Conservation (phyloP, 2,797 vertebrate species). For the Acanthis flammea region DNA sequence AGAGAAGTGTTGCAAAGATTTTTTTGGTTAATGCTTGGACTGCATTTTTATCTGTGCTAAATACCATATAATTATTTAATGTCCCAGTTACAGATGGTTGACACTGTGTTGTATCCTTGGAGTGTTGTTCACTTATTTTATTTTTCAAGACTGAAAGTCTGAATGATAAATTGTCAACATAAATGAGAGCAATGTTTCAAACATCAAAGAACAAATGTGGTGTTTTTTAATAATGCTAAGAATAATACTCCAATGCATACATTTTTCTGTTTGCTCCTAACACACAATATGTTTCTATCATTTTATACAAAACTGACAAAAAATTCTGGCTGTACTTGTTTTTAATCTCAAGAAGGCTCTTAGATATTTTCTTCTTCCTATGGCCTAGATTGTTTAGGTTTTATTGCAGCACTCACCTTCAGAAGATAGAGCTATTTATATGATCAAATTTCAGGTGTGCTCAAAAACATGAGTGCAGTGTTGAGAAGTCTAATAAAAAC, state of each 20-base stretch:
- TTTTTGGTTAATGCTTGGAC: background rate
- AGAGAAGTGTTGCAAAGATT: background rate
- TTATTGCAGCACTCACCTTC: background rate
- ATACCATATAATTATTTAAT: background rate
- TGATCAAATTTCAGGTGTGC: background rate
- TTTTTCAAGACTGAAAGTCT: background rate
- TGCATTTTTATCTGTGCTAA: background rate
- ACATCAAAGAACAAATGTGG: background rate
- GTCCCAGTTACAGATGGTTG: background rate
- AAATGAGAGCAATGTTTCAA: background rate
- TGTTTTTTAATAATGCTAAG: background rate
- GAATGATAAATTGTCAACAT: background rate
- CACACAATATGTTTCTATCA: background rate
- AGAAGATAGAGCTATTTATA: conserved; percentile 1
- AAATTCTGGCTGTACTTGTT: background rate
- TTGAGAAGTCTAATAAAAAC: conserved; percentile 17
- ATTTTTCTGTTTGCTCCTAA: background rate
- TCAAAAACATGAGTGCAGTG: background rate
- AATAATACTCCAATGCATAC: background rate
- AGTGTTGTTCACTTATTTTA: background rate
- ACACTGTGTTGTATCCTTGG: background rate
- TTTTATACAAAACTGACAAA: background rate
- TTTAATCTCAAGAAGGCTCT: background rate
- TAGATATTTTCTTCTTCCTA: background rate
- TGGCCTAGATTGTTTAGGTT: background rate